Percentiles rank a stretch among this genome's conserved stretches.
Evolutionary conservation across 2,888 invertebrate genomes (phyloP).

Genomic region (Heliconius ismenius): DNA sequence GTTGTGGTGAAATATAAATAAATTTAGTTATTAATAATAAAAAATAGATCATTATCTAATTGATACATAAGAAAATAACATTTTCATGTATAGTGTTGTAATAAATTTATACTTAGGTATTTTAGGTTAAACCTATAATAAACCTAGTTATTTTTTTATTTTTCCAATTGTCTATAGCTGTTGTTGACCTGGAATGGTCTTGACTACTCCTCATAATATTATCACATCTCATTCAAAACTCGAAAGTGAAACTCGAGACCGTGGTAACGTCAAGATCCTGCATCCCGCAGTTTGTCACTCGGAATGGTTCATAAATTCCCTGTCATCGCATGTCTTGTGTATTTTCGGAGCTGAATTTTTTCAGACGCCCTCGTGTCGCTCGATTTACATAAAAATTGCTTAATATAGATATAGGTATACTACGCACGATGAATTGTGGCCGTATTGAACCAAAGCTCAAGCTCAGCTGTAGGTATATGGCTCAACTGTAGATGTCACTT

Average conservation of each 20-base stretch:
- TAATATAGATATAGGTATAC: conserved; percentile 40
- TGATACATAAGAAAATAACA: not conserved
- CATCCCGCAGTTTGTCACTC: conserved; percentile 73
- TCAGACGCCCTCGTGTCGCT: conserved; percentile 42
- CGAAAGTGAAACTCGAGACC: conserved; percentile 40
- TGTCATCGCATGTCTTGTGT: conserved; percentile 67
- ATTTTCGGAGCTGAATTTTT: conserved; percentile 59
- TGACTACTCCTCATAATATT: not conserved
- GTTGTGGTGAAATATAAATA: not conserved
- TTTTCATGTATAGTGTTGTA: not conserved
- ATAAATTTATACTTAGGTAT: not conserved
- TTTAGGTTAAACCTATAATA: too few species aligned
- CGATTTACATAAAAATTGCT: conserved; percentile 47
- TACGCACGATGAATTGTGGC: too few species aligned
- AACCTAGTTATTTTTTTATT: too few species aligned
- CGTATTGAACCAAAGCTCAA: too few species aligned
- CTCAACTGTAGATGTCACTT: not conserved
- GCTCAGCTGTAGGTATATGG: too few species aligned
- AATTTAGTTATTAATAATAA: not conserved
- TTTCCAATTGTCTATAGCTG: too few species aligned
- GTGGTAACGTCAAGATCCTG: conserved; percentile 52
- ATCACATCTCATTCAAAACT: conserved; percentile 21
- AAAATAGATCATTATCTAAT: not conserved
- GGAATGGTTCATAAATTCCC: conserved; percentile 78
- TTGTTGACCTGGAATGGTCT: too few species aligned